Base-by-base conservation (phyloP, 2,797 vertebrate species). In the Oreortyx pictus region DNA sequence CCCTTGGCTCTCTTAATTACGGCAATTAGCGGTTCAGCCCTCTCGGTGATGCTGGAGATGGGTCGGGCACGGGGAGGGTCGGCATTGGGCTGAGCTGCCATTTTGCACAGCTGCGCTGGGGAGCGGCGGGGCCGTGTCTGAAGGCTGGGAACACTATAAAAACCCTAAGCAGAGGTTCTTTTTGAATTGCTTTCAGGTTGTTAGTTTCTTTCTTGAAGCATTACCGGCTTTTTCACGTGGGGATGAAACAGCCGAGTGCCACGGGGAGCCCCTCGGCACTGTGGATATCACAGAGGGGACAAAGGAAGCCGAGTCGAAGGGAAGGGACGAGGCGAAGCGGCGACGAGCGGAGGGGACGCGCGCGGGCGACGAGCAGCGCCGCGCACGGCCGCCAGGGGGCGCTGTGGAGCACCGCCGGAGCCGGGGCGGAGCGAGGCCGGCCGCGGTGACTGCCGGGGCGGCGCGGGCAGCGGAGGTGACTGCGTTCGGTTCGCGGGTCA, bases 51-150 rank as follows among this genome's bases (percentile, higher is more conserved):
- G 37, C 60, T 41, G 11, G 7, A 39, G 60, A 16, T 62, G 60
- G 16, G 35, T 9, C 37, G 11, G 8, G 37, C 60, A 20, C 35
- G 8, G 25, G 37, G 35, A 68, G 12, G 50, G 43, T n/a, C 18
- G 74, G 31, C 35, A 33, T 20, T 18, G 52, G 24, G 35, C 8
- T 29, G 20, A 10, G 57, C 29, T 29, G 44, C 39, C 31, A 41
- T 16, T 59, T 35, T 31, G 59, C 46, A 8, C 19, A 1, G 5
- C n/a, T 10, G 44, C 12, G 0, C 64, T 3, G 33, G 0, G 0
- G 13, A 18, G 10, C 39, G 33, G 14, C 0, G 4, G 54, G 54
- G 65, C n/a, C 2, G 0, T 0, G 10, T 24, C 77, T 39, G 47
- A 64, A 29, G 35, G 22, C 41, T 61, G 66, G 35, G 15, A 67